Conservation (phyloP, 2,113 vertebrate species). For the Tympanuchus pallidicinctus region DNA sequence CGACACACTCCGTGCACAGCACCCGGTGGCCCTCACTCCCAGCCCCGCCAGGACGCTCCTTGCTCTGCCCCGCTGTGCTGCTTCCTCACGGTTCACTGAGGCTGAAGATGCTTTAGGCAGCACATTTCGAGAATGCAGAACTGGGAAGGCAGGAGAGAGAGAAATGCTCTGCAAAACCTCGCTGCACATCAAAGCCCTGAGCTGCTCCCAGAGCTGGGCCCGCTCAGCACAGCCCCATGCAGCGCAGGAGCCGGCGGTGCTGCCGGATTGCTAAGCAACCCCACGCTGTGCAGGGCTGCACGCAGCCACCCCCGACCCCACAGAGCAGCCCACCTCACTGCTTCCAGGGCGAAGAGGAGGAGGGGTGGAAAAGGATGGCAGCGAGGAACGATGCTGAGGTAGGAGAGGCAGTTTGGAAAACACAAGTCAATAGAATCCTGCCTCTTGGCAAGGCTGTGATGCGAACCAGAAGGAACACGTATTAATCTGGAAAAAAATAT, state of each 20-base stretch:
- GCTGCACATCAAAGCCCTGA: background rate
- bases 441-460: background rate
- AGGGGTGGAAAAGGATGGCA: background rate
- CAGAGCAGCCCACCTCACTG: too few relatives aligned
- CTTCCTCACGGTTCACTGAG: slow-evolving; percentile 17
- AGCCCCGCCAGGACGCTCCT: background rate
- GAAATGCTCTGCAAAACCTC: background rate
- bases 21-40: background rate
- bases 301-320: background rate
- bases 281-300: background rate
- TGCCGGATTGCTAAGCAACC: slow-evolving; percentile 64
- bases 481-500: background rate
- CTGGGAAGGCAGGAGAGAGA: background rate
- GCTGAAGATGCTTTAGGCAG: slow-evolving; percentile 22
- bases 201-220: background rate
- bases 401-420: background rate
- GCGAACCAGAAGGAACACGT: background rate
- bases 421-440: background rate
- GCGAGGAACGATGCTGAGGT: background rate
- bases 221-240: background rate
- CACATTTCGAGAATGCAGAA: background rate
- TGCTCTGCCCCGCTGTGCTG: background rate
- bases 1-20: too few relatives aligned
- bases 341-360: background rate
- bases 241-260: background rate